Conservation (phyloP, 1,140 invertebrate species). For the Lucilia cuprina region DNA sequence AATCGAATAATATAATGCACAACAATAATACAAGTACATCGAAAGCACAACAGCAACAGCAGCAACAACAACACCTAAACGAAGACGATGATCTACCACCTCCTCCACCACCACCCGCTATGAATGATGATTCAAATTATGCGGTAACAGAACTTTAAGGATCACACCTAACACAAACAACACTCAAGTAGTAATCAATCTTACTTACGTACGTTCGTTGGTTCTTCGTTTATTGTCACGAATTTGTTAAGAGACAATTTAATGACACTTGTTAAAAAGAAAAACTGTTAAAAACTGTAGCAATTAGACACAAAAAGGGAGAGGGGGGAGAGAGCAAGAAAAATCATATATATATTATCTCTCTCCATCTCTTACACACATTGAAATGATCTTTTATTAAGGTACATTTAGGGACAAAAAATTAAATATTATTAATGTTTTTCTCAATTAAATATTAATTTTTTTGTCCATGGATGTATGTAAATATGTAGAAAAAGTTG, state of each 20-base stretch:
- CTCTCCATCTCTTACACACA: not conserved
- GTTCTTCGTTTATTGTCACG: not conserved
- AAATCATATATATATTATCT: not conserved
- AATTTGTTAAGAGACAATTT: not conserved
- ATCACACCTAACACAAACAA: not conserved
- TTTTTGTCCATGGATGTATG: not conserved
- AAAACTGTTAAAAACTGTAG: not conserved
- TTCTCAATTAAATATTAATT: not conserved
- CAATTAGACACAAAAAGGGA: not conserved
- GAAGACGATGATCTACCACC: constrained; percentile 55
- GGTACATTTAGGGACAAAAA: not conserved
- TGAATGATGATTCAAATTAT: constrained; percentile 61
- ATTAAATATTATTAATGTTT: not conserved
- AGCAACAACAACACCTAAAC: constrained; percentile 35
- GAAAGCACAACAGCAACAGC: constrained; percentile 20
- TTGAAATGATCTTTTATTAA: not conserved
- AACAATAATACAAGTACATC: constrained; percentile 35
- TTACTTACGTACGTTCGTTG: not conserved
- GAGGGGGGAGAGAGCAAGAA: not conserved
- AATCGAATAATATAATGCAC: constrained; percentile 34
- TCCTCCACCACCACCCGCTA: constrained; percentile 59
- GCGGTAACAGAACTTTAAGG: constrained; percentile 60
- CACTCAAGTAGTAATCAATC: not conserved
- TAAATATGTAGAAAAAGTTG: constrained; percentile 18
- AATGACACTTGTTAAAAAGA: not conserved